phyloP scores from a whole-genome alignment of 35 echinoderm and acorn worm species.

The Amphiura filiformis region DNA sequence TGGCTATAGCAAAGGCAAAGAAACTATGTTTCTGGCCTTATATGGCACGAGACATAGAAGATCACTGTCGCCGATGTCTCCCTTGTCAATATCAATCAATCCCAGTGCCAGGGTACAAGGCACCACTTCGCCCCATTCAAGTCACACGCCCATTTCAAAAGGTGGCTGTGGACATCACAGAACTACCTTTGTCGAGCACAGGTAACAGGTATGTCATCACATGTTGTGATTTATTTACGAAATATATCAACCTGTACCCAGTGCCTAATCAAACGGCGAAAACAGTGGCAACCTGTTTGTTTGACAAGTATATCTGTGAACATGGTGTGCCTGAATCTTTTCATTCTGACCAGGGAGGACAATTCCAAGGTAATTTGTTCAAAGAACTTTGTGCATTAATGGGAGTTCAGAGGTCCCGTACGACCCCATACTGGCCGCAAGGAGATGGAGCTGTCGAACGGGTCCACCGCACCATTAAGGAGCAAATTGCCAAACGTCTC shows the following conservation, averaged over 20 bases:
- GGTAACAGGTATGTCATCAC: not conserved
- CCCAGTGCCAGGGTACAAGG: not conserved
- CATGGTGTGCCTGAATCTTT: not conserved
- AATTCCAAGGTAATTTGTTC: no score
- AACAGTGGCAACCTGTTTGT: not conserved
- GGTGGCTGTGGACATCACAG: not conserved
- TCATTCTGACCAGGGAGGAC: not conserved
- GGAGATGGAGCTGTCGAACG: not conserved
- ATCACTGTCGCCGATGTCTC: not conserved
- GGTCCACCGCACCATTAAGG: not conserved
- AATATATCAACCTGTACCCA: not conserved
- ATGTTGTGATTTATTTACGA: not conserved
- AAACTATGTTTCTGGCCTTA: not conserved
- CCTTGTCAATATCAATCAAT: not conserved
- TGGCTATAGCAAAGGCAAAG: not conserved
- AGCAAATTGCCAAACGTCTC: not conserved
- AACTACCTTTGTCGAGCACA: not conserved
- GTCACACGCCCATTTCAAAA: not conserved
- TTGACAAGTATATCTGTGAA: not conserved
- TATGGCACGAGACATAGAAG: not conserved
- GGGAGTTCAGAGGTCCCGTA: no score
- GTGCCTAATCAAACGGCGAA: not conserved
- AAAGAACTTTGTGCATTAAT: no score
- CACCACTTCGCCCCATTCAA: no score
- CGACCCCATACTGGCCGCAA: no score